Conservation (phyloP, 2,113 vertebrate species). For the Hyperoodon ampullatus region DNA sequence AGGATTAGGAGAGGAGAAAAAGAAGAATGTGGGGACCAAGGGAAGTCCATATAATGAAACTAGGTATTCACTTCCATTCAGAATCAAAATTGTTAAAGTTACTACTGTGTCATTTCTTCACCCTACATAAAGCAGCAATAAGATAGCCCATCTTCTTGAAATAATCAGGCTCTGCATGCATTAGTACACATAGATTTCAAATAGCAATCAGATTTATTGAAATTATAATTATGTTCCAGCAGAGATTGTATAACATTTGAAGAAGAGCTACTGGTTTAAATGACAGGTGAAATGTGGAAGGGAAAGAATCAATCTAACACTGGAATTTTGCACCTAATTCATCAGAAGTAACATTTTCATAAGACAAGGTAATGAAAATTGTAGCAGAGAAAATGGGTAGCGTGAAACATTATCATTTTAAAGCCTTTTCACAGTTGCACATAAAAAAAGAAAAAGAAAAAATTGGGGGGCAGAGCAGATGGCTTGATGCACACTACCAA, state of each 20-base stretch:
- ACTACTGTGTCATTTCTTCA: background rate
- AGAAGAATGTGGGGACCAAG: background rate
- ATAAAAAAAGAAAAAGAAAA: background rate
- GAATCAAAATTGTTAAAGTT: background rate
- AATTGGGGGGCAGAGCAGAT: background rate
- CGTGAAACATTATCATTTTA: conserved; percentile 11
- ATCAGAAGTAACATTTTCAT: conserved; percentile 24
- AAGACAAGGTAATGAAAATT: background rate
- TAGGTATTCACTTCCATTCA: background rate
- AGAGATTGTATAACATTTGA: background rate
- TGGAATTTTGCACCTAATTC: background rate
- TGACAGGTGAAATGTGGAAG: background rate
- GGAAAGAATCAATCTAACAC: background rate
- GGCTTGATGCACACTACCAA: background rate
- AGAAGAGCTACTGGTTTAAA: background rate
- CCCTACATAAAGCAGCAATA: background rate
- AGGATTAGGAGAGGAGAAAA: background rate
- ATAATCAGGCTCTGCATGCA: background rate
- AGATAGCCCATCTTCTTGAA: background rate
- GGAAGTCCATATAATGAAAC: background rate
- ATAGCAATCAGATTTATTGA: background rate
- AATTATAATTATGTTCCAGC: background rate
- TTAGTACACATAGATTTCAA: background rate
- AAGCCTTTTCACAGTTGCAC: rapidly evolving
- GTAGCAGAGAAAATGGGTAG: background rate